Percentiles rank a stretch among this genome's conserved stretches.
phyloP scores from a whole-genome alignment of 2,888 invertebrate genomes.

The Mythimna albipuncta region DNA sequence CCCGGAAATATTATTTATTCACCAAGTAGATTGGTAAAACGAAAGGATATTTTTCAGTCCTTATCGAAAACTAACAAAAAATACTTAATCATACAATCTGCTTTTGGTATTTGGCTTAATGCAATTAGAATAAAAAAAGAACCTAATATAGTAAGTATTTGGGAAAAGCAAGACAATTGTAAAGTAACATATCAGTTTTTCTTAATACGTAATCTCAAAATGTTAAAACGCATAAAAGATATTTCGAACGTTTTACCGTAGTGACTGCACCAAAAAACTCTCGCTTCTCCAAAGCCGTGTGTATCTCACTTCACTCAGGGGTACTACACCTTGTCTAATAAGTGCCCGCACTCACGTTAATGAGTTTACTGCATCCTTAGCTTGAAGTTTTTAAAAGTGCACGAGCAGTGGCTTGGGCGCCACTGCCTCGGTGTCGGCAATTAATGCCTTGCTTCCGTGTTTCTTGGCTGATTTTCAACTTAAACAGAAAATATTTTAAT shows the following conservation, averaged over 20 bases:
- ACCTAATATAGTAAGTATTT: no score
- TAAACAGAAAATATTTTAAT: slow-evolving; percentile 71
- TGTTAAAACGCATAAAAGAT: not conserved
- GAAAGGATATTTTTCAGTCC: no score
- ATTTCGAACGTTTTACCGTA: not conserved
- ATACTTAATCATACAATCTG: no score
- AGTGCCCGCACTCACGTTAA: slow-evolving; percentile 85
- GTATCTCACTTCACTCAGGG: slow-evolving; percentile 62
- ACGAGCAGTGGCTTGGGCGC: slow-evolving; percentile 73
- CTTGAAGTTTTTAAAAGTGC: slow-evolving; percentile 84
- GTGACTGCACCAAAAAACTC: slow-evolving; percentile 5
- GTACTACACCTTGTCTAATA: slow-evolving; percentile 79
- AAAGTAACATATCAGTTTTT: not conserved
- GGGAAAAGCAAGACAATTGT: no score
- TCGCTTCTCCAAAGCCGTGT: slow-evolving; percentile 31
- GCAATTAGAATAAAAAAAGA: no score
- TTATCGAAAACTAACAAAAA: no score
- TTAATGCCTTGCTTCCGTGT: slow-evolving; percentile 75
- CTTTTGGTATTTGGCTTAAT: no score
- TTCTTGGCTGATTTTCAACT: slow-evolving; percentile 66
- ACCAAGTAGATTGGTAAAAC: no score
- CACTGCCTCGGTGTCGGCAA: slow-evolving; percentile 78
- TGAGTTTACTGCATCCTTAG: slow-evolving; percentile 86
- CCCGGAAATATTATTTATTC: no score
- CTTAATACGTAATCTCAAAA: not conserved